phyloP scores from a whole-genome alignment of 2,113 vertebrate genomes.

The Azemiops feae region DNA sequence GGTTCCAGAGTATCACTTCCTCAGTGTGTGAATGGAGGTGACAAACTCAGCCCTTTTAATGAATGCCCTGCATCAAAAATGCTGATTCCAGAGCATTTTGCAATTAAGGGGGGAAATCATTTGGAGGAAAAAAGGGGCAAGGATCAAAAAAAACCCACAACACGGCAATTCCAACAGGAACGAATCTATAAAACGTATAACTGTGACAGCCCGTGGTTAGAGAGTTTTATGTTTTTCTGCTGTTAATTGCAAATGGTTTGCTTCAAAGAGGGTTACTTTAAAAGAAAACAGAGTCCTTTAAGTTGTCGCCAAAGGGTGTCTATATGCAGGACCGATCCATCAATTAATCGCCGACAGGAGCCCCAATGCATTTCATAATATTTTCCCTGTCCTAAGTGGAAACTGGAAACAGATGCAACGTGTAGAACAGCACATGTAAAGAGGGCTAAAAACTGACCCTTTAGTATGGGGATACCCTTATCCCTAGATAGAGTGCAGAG shows the following conservation, averaged over 20 bases:
- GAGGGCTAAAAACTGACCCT: neutral
- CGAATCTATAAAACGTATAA: neutral
- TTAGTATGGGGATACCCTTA: neutral
- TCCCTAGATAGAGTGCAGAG: neutral
- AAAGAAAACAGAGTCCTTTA: slow-evolving; percentile 45
- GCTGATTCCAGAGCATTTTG: neutral
- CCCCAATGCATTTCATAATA: slow-evolving; percentile 31
- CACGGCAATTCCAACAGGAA: neutral
- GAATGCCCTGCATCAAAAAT: neutral
- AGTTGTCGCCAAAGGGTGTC: neutral
- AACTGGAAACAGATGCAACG: slow-evolving; percentile 20
- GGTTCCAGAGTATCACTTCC: neutral
- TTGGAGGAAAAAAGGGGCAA: neutral
- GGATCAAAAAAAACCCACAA: neutral
- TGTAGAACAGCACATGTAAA: neutral
- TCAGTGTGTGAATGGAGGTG: neutral
- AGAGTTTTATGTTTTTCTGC: slow-evolving; percentile 35
- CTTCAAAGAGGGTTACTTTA: slow-evolving; percentile 36
- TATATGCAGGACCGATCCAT: slow-evolving; percentile 12
- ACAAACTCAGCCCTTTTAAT: neutral
- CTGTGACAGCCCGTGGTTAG: slow-evolving; percentile 25
- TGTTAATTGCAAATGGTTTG: slow-evolving; percentile 17
- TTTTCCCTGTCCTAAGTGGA: slow-evolving; percentile 25
- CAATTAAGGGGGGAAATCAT: neutral
- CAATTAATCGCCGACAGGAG: too few species aligned